A percentile compares a stretch with the other conserved stretches of the same genome.
Conservation (phyloP, 2,797 vertebrate genomes). For the Pyrocephalus nanus region DNA sequence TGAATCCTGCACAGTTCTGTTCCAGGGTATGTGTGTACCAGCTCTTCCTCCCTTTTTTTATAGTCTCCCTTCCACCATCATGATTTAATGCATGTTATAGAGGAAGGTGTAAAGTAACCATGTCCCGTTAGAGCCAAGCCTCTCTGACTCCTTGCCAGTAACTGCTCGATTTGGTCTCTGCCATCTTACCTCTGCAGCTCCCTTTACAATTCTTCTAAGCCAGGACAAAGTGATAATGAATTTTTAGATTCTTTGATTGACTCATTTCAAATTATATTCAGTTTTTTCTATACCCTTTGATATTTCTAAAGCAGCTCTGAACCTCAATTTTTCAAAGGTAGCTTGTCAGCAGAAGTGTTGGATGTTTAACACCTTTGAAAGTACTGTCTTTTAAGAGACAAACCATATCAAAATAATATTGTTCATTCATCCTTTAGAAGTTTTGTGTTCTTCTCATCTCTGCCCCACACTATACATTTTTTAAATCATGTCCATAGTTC, state of each 20-base stretch:
- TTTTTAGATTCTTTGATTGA: slow-evolving; percentile 18
- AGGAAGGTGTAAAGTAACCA: background rate
- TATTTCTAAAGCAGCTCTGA: slow-evolving; percentile 38
- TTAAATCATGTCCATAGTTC: background rate
- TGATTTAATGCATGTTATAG: background rate
- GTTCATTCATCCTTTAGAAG: slow-evolving; percentile 10
- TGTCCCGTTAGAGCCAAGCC: background rate
- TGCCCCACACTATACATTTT: background rate
- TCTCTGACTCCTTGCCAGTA: background rate
- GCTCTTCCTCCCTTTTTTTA: background rate
- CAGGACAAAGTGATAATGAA: slow-evolving; percentile 38
- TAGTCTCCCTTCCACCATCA: background rate
- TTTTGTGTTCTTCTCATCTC: background rate
- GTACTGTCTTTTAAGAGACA: slow-evolving; percentile 3
- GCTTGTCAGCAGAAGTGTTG: background rate
- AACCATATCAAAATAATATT: slow-evolving; percentile 24
- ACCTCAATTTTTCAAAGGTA: slow-evolving; percentile 27
- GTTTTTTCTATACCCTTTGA: slow-evolving; percentile 45
- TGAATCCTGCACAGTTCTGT: background rate
- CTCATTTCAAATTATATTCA: slow-evolving; percentile 24
- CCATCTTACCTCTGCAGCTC: background rate
- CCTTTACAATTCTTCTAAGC: background rate
- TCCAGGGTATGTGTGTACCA: background rate
- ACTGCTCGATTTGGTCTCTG: background rate
- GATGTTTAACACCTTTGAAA: slow-evolving; percentile 43